Base-by-base conservation (phyloP, 1,140 invertebrate species). In the Drosophila ironensis region DNA sequence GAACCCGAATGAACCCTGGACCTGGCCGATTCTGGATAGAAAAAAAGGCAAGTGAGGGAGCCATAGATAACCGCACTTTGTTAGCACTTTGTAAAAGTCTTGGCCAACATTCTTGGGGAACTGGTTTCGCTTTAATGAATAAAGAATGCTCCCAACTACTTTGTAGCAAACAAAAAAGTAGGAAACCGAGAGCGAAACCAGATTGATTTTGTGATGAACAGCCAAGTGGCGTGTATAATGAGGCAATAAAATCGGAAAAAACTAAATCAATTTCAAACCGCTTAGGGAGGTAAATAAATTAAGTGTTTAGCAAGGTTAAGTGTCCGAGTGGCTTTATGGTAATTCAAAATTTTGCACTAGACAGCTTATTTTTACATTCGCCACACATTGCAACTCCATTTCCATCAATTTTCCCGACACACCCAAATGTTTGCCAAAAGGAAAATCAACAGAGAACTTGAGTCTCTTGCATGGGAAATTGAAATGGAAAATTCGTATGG, bases 1-100 rank as follows among this genome's bases (percentile, higher is more conserved):
- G 69, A 80, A 73, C 74, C 17, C 42, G 1, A 61, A 12, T 78
- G 51, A 77, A 68, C 74, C 57, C n/a, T 42, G 28, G 50, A 24
- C 41, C 48, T 24, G 42, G 63, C 51, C 51, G 44, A 41, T n/a
- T 66, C 61, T 47, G 22, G 56, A 45, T 52, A 37, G 33, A 30
- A 16, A 35, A 44, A 67, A 27, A 60, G n/a, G n/a, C n/a, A n/a
- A n/a, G n/a, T n/a, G n/a, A n/a, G n/a, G n/a, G n/a, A n/a, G n/a
- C n/a, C n/a, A n/a, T n/a, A n/a, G n/a, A n/a, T n/a, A n/a, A n/a
- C n/a, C n/a, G n/a, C 25, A 41, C 35, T 38, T 41, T 25, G 12
- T 6, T 19, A 60, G 30, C 59, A 35, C 14, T 45, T 30, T 38
- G 42, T 30, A 28, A 25, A 41, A 59, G 37, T 44, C 35, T 37